Conservation (phyloP, 2,113 vertebrate species). For the Acrocephalus arundinaceus region DNA sequence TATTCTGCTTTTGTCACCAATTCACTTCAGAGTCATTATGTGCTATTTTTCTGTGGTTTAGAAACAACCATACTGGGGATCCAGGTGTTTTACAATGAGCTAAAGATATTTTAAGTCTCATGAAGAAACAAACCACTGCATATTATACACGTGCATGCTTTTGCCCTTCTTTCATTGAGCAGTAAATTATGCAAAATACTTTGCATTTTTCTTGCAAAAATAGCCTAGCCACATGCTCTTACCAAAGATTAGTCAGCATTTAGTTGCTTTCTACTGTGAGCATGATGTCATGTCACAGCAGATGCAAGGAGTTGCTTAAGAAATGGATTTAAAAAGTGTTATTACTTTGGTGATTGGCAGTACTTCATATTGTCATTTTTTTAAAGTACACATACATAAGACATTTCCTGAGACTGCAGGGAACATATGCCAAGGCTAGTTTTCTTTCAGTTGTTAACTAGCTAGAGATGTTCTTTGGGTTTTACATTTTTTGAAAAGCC, state of each 20-base stretch:
- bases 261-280: neutral
- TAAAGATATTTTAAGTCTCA: neutral
- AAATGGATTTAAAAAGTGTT: neutral
- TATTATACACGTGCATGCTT: neutral
- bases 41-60: neutral
- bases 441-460: neutral
- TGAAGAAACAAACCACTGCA: neutral
- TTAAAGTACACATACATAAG: neutral
- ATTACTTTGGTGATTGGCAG: neutral
- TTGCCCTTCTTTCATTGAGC: neutral
- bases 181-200: neutral
- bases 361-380: neutral
- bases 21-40: neutral
- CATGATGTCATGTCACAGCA: neutral
- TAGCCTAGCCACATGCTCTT: neutral
- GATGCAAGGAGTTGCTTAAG: neutral
- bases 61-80: neutral
- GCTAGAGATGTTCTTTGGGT: neutral
- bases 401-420: neutral
- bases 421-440: neutral
- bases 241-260: neutral
- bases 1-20: neutral
- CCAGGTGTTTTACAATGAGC: neutral
- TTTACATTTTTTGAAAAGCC: neutral
- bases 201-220: neutral